Conservation (phyloP, 2,797 vertebrate species). For the Enteromius anoplus region DNA sequence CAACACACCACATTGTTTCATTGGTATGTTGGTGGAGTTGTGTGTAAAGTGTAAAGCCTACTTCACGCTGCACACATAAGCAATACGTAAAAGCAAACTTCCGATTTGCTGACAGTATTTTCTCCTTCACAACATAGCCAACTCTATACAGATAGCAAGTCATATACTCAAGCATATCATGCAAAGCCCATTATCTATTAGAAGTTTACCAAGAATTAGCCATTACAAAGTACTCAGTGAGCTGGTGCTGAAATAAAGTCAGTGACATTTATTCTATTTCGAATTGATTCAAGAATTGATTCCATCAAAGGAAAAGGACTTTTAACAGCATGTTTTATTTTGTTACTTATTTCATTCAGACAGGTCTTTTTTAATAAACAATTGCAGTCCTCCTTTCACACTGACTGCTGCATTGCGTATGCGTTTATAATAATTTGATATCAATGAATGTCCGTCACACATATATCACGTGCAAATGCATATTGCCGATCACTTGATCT, state of each 20-base stretch:
- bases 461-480: neutral
- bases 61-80: slow-evolving; percentile 11
- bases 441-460: neutral
- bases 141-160: neutral
- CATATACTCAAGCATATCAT: neutral
- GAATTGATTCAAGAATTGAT: neutral
- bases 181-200: neutral
- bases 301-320: neutral
- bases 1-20: neutral
- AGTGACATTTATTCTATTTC: neutral
- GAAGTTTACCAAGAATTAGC: neutral
- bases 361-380: neutral
- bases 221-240: no score
- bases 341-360: neutral
- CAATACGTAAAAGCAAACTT: neutral
- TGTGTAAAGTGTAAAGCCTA: slow-evolving; percentile 7
- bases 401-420: neutral
- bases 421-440: neutral
- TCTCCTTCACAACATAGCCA: neutral
- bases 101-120: neutral
- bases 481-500: neutral
- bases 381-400: neutral
- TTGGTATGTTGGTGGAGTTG: neutral
- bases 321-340: neutral
- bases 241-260: neutral